Conservation (phyloP, 2,113 vertebrate genomes). For the Arizona elegans region DNA sequence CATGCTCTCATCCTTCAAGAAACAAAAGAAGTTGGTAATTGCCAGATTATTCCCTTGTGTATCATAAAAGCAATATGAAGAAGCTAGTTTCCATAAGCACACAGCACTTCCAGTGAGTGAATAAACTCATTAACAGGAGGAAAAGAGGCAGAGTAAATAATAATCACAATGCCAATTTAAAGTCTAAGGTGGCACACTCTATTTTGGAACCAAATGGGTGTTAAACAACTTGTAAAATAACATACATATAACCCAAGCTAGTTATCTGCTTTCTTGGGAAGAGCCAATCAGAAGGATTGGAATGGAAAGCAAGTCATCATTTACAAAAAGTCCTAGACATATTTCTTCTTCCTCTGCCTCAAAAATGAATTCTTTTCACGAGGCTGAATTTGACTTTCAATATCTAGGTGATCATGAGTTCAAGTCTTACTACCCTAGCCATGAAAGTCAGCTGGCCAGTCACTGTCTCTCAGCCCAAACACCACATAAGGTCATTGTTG, state of each 20-base stretch:
- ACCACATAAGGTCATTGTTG: not conserved
- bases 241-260: not conserved
- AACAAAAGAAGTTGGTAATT: not conserved
- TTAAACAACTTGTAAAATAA: not conserved
- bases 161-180: not conserved
- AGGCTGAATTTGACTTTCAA: not conserved
- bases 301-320: not conserved
- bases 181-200: not conserved
- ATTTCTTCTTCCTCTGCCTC: not conserved
- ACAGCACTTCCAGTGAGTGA: not conserved
- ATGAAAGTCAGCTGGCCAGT: not conserved
- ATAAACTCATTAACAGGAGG: not conserved
- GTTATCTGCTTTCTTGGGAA: not conserved
- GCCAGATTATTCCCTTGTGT: not conserved
- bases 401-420: not conserved
- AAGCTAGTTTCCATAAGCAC: not conserved
- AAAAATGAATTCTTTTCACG: not conserved
- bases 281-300: not conserved
- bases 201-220: not conserved
- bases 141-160: not conserved
- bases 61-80: not conserved
- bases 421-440: not conserved
- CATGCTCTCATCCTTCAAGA: conserved; percentile 82
- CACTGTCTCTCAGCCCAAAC: not conserved
- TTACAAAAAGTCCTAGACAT: too few relatives aligned